These are phyloP conservation scores for Ianthella basta DNA, from an alignment of 37 sponge, comb jelly and placozoan species.

Conservation along the genomic window DNA sequence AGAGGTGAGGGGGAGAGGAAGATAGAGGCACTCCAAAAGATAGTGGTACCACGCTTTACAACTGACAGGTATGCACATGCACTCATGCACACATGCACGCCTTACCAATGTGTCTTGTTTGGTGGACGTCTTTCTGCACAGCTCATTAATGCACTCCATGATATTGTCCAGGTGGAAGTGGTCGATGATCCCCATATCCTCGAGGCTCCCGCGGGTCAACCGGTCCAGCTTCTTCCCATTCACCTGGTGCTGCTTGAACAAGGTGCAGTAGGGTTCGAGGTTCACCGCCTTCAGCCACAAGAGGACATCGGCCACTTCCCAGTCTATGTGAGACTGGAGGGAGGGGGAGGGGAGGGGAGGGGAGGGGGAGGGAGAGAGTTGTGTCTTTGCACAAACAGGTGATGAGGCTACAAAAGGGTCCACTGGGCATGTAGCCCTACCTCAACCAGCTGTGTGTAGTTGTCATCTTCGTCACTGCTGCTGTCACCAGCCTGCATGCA, in stretches of 20 bases:
- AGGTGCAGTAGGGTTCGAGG: slow-evolving; percentile 49
- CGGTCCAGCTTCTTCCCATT: slow-evolving; percentile 31
- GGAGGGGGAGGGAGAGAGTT: background rate
- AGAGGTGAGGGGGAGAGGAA: background rate
- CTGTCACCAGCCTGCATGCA: background rate
- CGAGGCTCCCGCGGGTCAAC: background rate
- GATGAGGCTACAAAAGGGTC: no score
- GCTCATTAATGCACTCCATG: slow-evolving; percentile 81
- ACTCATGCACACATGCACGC: slow-evolving; percentile 12
- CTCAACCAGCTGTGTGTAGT: background rate
- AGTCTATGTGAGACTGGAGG: slow-evolving; percentile 69
- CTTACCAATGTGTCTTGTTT: background rate
- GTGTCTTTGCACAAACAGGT: background rate
- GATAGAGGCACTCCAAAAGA: no score
- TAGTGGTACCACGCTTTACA: background rate
- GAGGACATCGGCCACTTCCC: slow-evolving; percentile 53
- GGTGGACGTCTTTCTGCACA: slow-evolving; percentile 44
- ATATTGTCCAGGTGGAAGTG: slow-evolving; percentile 61
- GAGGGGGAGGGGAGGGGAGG: background rate
- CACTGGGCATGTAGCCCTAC: no score
- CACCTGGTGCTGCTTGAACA: slow-evolving; percentile 43
- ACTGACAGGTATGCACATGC: background rate
- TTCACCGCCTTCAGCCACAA: slow-evolving; percentile 76
- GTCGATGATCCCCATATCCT: slow-evolving; percentile 70
- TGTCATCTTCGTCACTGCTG: slow-evolving; percentile 14